phyloP scores from a whole-genome alignment of 2,888 invertebrate species.

The Rapana venosa region DNA sequence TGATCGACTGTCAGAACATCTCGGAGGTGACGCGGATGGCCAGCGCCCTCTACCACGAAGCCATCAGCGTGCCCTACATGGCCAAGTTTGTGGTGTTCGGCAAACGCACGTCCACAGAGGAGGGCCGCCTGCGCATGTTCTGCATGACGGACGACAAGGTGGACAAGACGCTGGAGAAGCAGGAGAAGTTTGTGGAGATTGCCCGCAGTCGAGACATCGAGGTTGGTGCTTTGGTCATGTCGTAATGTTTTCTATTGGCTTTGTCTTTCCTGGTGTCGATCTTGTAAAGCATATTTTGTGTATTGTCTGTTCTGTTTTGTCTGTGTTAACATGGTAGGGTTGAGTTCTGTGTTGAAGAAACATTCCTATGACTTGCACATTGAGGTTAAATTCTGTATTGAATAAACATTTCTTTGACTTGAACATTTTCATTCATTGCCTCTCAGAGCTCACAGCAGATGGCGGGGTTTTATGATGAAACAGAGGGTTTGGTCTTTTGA shows the following conservation, averaged over 20 bases:
- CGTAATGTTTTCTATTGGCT: neutral
- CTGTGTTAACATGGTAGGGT: too few species aligned
- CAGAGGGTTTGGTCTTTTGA: too few species aligned
- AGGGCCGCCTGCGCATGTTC: conserved; percentile 89
- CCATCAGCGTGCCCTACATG: conserved; percentile 99
- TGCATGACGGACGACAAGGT: conserved; percentile 99
- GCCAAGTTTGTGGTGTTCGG: conserved; percentile 99
- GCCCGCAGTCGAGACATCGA: conserved; percentile 98
- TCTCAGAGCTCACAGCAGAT: too few species aligned
- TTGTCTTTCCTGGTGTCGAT: too few species aligned
- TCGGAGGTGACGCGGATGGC: conserved; percentile 99
- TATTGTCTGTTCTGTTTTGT: too few species aligned
- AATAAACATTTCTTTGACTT: too few species aligned
- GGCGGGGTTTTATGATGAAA: too few species aligned
- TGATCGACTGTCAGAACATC: conserved; percentile 97
- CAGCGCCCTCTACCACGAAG: conserved; percentile 97
- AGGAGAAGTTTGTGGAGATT: conserved; percentile 92
- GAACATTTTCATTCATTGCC: too few species aligned
- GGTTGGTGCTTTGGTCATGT: conserved; percentile 80
- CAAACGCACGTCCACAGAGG: conserved; percentile 91
- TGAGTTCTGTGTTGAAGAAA: too few species aligned
- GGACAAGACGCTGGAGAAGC: conserved; percentile 95
- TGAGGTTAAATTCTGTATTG: too few species aligned
- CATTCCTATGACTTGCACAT: too few species aligned
- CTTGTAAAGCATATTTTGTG: too few species aligned